These are phyloP conservation scores for Lucilia sericata DNA, from an alignment of 1,140 invertebrate species.

Conservation along the genomic window DNA sequence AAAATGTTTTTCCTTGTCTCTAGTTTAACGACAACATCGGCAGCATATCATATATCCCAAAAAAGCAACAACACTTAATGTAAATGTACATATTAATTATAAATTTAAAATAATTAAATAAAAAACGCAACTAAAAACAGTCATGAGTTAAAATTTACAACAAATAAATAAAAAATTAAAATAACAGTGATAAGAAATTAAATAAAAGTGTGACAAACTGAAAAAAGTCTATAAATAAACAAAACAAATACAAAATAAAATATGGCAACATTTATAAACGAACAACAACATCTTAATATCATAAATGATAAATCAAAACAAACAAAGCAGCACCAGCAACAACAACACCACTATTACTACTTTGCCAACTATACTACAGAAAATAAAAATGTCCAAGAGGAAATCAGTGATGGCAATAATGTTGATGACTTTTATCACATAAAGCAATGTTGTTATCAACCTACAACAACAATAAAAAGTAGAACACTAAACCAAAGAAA, in stretches of 20 bases:
- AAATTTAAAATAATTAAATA: background rate
- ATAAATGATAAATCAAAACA: constrained; percentile 25
- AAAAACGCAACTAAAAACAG: background rate
- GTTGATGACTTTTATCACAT: constrained; percentile 18
- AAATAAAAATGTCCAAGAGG: background rate
- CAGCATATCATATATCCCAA: background rate
- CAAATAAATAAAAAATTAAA: background rate
- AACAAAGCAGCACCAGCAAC: background rate
- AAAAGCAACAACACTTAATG: background rate
- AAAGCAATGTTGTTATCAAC: constrained; percentile 3
- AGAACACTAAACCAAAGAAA: constrained; percentile 17
- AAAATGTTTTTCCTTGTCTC: background rate
- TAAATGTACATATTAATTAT: background rate
- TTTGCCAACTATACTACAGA: background rate
- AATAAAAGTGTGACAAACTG: background rate
- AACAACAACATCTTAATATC: background rate
- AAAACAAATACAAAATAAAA: background rate
- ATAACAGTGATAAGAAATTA: background rate
- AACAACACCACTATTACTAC: background rate
- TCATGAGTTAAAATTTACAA: background rate
- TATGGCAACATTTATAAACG: background rate
- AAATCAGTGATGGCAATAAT: background rate
- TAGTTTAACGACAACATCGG: background rate
- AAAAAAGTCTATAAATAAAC: background rate
- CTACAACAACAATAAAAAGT: background rate